A percentile compares a stretch with the other conserved stretches of the same genome.
phyloP scores from a whole-genome alignment of 2,797 vertebrate species.

The Gila robusta region DNA sequence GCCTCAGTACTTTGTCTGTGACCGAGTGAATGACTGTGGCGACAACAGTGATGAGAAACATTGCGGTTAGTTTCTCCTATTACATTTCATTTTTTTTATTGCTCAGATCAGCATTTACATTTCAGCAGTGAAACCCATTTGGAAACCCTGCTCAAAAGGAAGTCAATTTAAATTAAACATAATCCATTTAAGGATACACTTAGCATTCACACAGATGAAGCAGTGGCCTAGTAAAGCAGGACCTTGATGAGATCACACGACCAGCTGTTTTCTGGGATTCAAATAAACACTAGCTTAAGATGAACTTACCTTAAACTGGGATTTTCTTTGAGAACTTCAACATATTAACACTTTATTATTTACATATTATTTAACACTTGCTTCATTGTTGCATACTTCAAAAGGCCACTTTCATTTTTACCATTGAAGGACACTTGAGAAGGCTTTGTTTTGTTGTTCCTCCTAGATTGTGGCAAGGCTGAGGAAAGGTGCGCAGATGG shows the following conservation, averaged over 20 bases:
- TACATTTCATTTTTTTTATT: neutral
- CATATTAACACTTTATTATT: neutral
- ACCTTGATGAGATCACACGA: too few relatives aligned
- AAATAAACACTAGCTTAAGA: neutral
- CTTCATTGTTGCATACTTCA: neutral
- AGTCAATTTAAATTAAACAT: neutral
- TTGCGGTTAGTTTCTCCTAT: slow-evolving; percentile 74
- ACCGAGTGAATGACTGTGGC: slow-evolving; percentile 81
- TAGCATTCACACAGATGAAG: neutral
- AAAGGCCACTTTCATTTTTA: neutral
- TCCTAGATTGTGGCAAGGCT: slow-evolving; percentile 72
- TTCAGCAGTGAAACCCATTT: neutral
- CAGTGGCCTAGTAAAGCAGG: neutral
- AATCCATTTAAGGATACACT: neutral
- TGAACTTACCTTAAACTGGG: neutral
- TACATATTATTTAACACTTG: neutral
- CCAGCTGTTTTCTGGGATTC: neutral
- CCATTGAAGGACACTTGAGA: neutral
- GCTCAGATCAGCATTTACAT: neutral
- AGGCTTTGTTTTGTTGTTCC: neutral
- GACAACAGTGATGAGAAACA: slow-evolving; percentile 79
- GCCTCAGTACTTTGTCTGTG: slow-evolving; percentile 77
- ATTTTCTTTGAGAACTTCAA: neutral
- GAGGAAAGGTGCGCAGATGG: slow-evolving; percentile 77
- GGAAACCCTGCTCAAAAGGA: neutral